A percentile compares a stretch with the other conserved stretches of the same genome.
These are phyloP conservation scores for Anneissia japonica DNA, from an alignment of 35 echinoderm and acorn worm genomes.

Conservation along the genomic window DNA sequence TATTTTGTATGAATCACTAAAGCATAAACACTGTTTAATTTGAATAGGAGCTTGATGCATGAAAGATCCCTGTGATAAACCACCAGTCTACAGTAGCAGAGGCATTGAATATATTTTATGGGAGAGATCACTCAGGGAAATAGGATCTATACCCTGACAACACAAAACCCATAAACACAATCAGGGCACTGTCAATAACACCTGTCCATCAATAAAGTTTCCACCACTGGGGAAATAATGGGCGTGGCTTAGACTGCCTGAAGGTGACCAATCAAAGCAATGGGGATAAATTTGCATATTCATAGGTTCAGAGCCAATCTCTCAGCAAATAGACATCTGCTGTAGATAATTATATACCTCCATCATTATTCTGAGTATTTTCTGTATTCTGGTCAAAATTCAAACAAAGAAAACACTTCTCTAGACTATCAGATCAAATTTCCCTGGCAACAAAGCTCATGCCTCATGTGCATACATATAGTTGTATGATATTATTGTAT, in stretches of 20 bases:
- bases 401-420: not conserved
- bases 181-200: not conserved
- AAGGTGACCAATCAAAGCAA: not conserved
- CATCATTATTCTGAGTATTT: not conserved
- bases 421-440: not conserved
- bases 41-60: not conserved
- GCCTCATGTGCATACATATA: not conserved
- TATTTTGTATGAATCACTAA: not conserved
- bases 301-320: not conserved
- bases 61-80: not conserved
- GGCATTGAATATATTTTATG: not conserved
- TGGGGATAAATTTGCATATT: not conserved
- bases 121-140: not conserved
- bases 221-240: not conserved
- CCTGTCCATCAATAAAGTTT: not conserved
- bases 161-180: not conserved
- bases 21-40: not conserved
- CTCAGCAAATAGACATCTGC: not conserved
- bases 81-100: not conserved
- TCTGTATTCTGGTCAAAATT: not conserved
- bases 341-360: not conserved
- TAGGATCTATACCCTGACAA: not conserved
- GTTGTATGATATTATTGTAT: too few relatives aligned
- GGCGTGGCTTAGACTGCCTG: not conserved
- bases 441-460: not conserved